phyloP scores from a whole-genome alignment of 1,140 invertebrate genomes.

The Popillia japonica region DNA sequence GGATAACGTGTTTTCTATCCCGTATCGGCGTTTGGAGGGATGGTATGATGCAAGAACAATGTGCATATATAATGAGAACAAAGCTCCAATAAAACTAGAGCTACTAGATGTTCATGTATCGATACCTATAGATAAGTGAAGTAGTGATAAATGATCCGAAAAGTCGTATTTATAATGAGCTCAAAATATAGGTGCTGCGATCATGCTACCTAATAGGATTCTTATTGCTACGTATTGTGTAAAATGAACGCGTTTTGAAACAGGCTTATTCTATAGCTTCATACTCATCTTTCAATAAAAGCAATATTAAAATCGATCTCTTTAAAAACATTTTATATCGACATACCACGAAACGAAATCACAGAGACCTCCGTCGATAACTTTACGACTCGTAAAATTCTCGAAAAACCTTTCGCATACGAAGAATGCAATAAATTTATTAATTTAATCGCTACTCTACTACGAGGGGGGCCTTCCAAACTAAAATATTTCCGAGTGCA shows the following conservation, averaged over 20 bases:
- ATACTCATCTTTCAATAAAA: no score
- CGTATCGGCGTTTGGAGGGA: not conserved
- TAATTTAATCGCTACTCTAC: constrained; percentile 34
- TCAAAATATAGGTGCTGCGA: no score
- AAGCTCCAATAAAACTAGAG: not conserved
- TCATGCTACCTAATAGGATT: no score
- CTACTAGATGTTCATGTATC: not conserved
- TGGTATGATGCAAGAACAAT: not conserved
- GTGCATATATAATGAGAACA: not conserved
- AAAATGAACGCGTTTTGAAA: no score
- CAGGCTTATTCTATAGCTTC: no score
- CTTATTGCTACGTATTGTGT: no score
- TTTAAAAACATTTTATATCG: no score
- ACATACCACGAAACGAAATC: constrained; percentile 26
- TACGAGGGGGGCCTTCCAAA: constrained; percentile 17
- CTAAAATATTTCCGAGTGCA: constrained; percentile 11
- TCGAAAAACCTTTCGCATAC: constrained; percentile 24
- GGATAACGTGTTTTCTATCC: not conserved
- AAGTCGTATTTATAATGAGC: no score
- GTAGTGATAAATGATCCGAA: no score
- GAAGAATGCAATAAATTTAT: constrained; percentile 39
- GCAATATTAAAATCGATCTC: no score
- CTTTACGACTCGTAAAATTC: constrained; percentile 32
- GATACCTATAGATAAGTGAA: no score
- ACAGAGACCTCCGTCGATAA: constrained; percentile 29